Percentiles rank a stretch among this genome's conserved stretches.
Evolutionary conservation across 2,797 vertebrate genomes (phyloP).

Genomic region (Mallotus villosus): DNA sequence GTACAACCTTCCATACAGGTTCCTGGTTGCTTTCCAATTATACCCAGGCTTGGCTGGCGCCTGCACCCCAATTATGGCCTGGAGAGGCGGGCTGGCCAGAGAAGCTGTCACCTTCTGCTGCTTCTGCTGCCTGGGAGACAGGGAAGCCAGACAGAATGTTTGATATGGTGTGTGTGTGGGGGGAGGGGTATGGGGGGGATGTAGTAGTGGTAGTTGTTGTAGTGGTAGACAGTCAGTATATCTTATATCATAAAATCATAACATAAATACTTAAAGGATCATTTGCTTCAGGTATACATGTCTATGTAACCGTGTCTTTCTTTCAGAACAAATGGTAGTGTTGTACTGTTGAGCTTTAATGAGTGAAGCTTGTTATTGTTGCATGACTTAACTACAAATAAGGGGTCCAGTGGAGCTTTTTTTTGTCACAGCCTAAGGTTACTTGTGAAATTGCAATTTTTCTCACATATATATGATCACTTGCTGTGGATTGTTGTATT

Average conservation of each 20-base stretch:
- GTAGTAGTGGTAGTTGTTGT: neutral
- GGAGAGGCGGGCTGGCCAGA: conserved; percentile 60
- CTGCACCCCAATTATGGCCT: conserved; percentile 70
- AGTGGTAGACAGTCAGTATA: neutral
- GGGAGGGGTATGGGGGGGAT: too few relatives aligned
- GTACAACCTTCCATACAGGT: conserved; percentile 60
- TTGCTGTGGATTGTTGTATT: conserved; percentile 47
- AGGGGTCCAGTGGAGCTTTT: conserved; percentile 1
- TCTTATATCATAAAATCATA: neutral
- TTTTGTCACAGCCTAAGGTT: conserved; percentile 47
- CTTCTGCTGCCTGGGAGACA: conserved; percentile 43
- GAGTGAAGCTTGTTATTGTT: too few relatives aligned
- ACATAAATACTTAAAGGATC: too few relatives aligned
- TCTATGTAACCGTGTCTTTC: too few relatives aligned
- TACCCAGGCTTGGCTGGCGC: conserved; percentile 56
- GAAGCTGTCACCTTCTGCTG: conserved; percentile 60
- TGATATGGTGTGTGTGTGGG: conserved; percentile 24
- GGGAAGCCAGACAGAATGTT: conserved; percentile 61
- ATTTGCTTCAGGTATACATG: too few relatives aligned
- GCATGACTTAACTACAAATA: too few relatives aligned
- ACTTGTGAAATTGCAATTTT: conserved; percentile 50
- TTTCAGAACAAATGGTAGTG: too few relatives aligned
- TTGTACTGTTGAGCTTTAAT: too few relatives aligned
- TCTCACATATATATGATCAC: conserved; percentile 49
- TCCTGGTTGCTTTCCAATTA: conserved; percentile 71